These are phyloP conservation scores for Drosophila eugracilis DNA, from an alignment of 1,140 invertebrate genomes.

Conservation along the genomic window DNA sequence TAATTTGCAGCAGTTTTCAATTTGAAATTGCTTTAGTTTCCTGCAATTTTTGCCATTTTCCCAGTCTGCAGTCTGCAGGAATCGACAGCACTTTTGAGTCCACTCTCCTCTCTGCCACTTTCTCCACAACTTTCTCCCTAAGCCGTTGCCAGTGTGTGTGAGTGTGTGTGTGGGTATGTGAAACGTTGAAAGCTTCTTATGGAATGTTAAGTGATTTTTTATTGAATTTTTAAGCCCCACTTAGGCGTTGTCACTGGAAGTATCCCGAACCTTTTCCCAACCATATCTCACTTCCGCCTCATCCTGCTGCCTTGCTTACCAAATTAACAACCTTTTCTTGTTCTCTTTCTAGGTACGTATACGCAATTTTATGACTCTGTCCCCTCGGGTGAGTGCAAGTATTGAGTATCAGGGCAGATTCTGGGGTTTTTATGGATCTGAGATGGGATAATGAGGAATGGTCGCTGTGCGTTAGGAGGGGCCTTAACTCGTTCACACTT, in stretches of 20 bases:
- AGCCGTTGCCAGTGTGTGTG: slow-evolving; percentile 26
- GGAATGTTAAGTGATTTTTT: slow-evolving; percentile 62
- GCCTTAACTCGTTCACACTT: slow-evolving; percentile 27
- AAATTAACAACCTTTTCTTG: slow-evolving; percentile 46
- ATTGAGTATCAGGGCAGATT: slow-evolving; percentile 27
- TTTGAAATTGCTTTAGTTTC: slow-evolving; percentile 77
- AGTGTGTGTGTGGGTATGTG: slow-evolving; percentile 28
- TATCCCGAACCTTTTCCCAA: slow-evolving; percentile 18
- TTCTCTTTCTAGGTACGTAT: slow-evolving; percentile 70
- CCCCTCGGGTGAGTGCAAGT: slow-evolving; percentile 20
- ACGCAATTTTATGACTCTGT: slow-evolving; percentile 42
- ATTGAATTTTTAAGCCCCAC: slow-evolving; percentile 61
- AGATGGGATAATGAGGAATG: slow-evolving; percentile 7
- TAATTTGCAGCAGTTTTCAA: slow-evolving; percentile 82
- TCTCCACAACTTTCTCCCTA: slow-evolving; percentile 9
- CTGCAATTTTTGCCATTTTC: slow-evolving; percentile 42
- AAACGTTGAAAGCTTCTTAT: slow-evolving; percentile 57
- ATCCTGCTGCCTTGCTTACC: slow-evolving; percentile 10
- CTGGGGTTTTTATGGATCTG: slow-evolving; percentile 10
- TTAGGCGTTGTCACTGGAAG: slow-evolving; percentile 51
- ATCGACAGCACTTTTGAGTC: slow-evolving; percentile 21
- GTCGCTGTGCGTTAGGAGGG: background rate
- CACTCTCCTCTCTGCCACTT: background rate
- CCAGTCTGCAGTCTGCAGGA: slow-evolving; percentile 11
- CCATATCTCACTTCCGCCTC: slow-evolving; percentile 5